phyloP scores from a whole-genome alignment of 2,797 vertebrate species.

The Tenualosa thibaudeaui region DNA sequence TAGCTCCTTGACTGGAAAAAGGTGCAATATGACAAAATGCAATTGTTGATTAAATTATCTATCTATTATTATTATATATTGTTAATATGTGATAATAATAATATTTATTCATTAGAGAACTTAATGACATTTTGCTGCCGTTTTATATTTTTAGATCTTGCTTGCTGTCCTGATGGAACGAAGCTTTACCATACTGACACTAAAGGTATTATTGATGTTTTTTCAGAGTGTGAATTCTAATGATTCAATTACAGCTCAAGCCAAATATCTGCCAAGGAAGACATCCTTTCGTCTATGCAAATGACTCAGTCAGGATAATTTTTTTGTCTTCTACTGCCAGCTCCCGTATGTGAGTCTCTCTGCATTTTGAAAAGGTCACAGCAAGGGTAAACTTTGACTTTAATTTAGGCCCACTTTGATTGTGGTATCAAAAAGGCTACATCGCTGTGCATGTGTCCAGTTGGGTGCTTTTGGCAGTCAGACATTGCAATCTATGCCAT shows the following conservation, averaged over 20 bases:
- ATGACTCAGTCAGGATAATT: not conserved
- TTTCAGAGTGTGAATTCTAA: not conserved
- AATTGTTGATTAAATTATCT: not conserved
- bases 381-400: not conserved
- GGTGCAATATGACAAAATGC: not conserved
- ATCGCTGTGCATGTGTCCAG: not conserved
- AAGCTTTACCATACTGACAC: not conserved
- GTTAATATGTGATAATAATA: too few relatives aligned
- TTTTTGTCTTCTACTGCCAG: not conserved
- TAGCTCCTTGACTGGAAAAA: not conserved
- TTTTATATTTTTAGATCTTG: not conserved
- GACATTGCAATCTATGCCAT: not conserved
- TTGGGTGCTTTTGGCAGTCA: not conserved
- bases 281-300: not conserved
- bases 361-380: constrained; percentile 19
- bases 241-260: not conserved
- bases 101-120: too few relatives aligned
- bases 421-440: not conserved
- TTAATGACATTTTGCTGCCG: not conserved
- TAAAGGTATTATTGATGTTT: not conserved
- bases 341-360: not conserved
- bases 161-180: not conserved
- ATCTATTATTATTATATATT: not conserved
- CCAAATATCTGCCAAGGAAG: not conserved
- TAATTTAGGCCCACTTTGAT: not conserved